Evolutionary conservation across 2,888 invertebrate genomes (phyloP).

Genomic region (Ormyrus labotus): DNA sequence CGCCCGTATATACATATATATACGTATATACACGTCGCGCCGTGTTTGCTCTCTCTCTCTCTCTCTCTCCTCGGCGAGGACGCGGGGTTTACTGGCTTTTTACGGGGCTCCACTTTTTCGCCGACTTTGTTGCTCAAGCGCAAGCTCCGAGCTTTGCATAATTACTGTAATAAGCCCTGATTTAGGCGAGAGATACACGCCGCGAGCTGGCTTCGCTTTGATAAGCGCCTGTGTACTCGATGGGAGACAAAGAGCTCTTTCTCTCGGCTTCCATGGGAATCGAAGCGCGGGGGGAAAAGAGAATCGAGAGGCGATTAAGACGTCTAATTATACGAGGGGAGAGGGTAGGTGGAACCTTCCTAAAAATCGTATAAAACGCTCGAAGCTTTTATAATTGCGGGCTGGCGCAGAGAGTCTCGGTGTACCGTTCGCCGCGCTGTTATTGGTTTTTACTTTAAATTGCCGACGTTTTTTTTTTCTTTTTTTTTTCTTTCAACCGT

Average conservation of each 20-base stretch:
- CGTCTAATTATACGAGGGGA: slow-evolving; percentile 24
- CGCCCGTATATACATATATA: slow-evolving; percentile 49
- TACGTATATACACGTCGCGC: neutral
- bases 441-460: slow-evolving; percentile 13
- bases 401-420: neutral
- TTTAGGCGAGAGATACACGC: slow-evolving; percentile 25
- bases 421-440: slow-evolving; percentile 4
- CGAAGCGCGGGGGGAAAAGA: neutral
- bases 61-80: slow-evolving; percentile 11
- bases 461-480: neutral
- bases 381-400: slow-evolving; percentile 11
- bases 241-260: neutral
- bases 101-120: slow-evolving; percentile 30
- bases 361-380: slow-evolving; percentile 42
- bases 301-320: slow-evolving; percentile 24
- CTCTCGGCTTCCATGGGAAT: neutral
- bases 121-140: slow-evolving; percentile 29
- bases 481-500: neutral
- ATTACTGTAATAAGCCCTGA: slow-evolving; percentile 43
- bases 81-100: slow-evolving; percentile 33
- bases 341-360: slow-evolving; percentile 13
- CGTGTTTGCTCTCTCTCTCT: slow-evolving; percentile 30
- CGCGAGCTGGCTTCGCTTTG: neutral
- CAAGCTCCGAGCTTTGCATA: slow-evolving; percentile 46
- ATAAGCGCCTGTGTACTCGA: neutral